These are phyloP conservation scores for Drepanosiphum platanoidis DNA, from an alignment of 2,888 invertebrate genomes.

Conservation along the genomic window DNA sequence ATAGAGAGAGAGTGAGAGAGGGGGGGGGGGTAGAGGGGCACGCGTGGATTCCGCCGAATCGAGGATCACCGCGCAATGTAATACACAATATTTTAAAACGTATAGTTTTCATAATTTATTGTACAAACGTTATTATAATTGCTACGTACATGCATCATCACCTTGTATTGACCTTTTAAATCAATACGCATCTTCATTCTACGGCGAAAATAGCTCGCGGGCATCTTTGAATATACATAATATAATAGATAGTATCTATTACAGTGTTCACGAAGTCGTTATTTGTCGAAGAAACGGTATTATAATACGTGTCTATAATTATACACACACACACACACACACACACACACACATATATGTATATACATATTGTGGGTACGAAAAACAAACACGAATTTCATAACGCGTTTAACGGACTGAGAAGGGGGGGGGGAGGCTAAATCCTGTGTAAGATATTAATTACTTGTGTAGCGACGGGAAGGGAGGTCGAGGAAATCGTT, in stretches of 20 bases:
- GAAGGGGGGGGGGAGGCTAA: too few relatives aligned
- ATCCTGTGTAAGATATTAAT: background rate
- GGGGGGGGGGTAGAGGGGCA: too few relatives aligned
- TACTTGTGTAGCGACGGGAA: too few relatives aligned
- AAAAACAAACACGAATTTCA: slow-evolving; percentile 2
- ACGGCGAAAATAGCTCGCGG: slow-evolving; percentile 22
- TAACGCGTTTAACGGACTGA: background rate
- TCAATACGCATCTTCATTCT: slow-evolving; percentile 18
- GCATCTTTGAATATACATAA: background rate
- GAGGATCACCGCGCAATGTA: background rate
- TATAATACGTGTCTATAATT: background rate
- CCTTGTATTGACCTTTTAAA: slow-evolving; percentile 41
- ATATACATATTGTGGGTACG: background rate
- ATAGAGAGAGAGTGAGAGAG: too few relatives aligned
- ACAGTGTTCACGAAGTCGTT: slow-evolving; percentile 46
- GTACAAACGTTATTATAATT: background rate
- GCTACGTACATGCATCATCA: slow-evolving; percentile 2
- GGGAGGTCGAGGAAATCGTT: too few relatives aligned
- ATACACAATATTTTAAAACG: too few relatives aligned
- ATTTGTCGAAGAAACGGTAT: slow-evolving; percentile 31
- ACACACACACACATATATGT: too few relatives aligned
- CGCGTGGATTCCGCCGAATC: background rate
- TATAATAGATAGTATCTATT: slow-evolving; percentile 4
- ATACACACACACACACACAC: too few relatives aligned
- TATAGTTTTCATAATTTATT: slow-evolving; percentile 28